Evolutionary conservation across 2,113 vertebrate genomes (phyloP).

Genomic region (Brachirus orientalis): DNA sequence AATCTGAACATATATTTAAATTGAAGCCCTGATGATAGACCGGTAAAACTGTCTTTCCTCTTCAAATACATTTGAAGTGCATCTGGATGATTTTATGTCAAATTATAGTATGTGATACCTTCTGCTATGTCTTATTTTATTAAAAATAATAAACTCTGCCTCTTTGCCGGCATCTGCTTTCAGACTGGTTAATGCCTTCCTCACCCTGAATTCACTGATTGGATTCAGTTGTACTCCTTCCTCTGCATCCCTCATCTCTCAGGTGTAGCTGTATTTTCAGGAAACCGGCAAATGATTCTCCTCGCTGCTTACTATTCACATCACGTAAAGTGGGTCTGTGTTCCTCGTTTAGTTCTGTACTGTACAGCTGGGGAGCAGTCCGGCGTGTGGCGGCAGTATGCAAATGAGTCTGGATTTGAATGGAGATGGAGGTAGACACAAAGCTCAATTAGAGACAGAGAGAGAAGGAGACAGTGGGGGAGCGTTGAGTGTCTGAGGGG

Average conservation of each 20-base stretch:
- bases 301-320: slow-evolving; percentile 89
- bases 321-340: slow-evolving; percentile 92
- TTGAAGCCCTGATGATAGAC: not conserved
- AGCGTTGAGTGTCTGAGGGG: slow-evolving; percentile 59
- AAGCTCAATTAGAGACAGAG: slow-evolving; percentile 82
- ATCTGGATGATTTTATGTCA: slow-evolving; percentile 26
- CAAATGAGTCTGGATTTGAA: slow-evolving; percentile 87
- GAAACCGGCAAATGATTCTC: slow-evolving; percentile 60
- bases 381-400: slow-evolving; percentile 82
- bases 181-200: slow-evolving; percentile 29
- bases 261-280: slow-evolving; percentile 64
- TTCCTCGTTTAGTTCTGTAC: slow-evolving; percentile 88
- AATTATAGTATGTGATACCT: slow-evolving; percentile 23
- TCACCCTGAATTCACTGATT: slow-evolving; percentile 54
- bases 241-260: slow-evolving; percentile 51
- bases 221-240: slow-evolving; percentile 45
- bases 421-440: slow-evolving; percentile 82
- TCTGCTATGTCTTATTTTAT: slow-evolving; percentile 37
- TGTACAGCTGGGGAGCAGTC: slow-evolving; percentile 88
- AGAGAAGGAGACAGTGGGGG: slow-evolving; percentile 56
- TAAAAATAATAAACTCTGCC: slow-evolving; percentile 27
- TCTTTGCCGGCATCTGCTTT: slow-evolving; percentile 30
- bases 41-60: not conserved
- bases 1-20: no score
- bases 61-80: not conserved